Evolutionary conservation across 2,113 vertebrate species (phyloP).

Genomic region (Alosa alosa): DNA sequence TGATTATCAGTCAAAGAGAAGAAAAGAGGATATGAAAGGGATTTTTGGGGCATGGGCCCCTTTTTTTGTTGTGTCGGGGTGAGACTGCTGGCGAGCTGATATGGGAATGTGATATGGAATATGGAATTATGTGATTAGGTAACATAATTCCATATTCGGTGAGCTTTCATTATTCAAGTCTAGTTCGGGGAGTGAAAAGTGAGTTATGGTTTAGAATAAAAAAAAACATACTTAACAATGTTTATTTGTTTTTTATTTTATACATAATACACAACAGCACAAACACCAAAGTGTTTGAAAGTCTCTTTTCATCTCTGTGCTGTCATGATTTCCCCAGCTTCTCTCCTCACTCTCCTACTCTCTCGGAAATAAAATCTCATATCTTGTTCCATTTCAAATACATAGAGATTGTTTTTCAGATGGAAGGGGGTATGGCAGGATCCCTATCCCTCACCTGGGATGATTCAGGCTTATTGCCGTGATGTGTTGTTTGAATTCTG

Average conservation of each 20-base stretch:
- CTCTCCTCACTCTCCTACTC: background rate
- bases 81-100: background rate
- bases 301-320: background rate
- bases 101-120: background rate
- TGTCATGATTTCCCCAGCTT: background rate
- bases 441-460: slow-evolving; percentile 56
- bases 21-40: background rate
- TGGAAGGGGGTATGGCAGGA: slow-evolving; percentile 18
- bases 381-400: slow-evolving; percentile 18
- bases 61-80: background rate
- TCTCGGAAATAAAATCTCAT: slow-evolving; percentile 25
- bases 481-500: slow-evolving; percentile 43
- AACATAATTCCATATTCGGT: background rate
- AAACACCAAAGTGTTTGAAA: background rate
- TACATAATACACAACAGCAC: background rate
- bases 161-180: background rate
- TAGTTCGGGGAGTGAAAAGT: background rate
- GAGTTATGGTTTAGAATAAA: background rate
- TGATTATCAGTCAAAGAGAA: background rate
- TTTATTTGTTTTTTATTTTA: background rate
- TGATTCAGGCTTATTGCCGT: slow-evolving; percentile 61
- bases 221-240: background rate
- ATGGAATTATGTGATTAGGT: background rate
- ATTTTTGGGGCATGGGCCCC: background rate
- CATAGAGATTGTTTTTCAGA: slow-evolving; percentile 34